These are phyloP conservation scores for Narcine bancroftii DNA, from an alignment of 2,113 vertebrate genomes.

Conservation along the genomic window DNA sequence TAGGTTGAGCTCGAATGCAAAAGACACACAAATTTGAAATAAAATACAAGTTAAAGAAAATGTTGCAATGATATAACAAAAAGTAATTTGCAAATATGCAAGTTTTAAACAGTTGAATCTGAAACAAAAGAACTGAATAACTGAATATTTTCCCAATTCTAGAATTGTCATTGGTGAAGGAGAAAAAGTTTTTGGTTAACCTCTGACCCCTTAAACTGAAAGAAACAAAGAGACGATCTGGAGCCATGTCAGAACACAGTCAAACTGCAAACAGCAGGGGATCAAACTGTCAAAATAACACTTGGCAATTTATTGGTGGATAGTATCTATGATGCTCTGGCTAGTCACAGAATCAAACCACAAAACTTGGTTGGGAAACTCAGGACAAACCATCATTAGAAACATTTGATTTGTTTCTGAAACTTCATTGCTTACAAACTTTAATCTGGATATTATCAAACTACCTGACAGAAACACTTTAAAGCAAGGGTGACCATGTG, in stretches of 20 bases:
- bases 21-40: neutral
- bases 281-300: constrained; percentile 42
- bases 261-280: constrained; percentile 48
- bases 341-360: constrained; percentile 50
- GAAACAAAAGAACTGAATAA: constrained; percentile 52
- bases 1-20: neutral
- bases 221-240: constrained; percentile 48
- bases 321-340: constrained; percentile 43
- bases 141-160: neutral
- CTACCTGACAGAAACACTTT: neutral
- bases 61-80: neutral
- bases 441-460: neutral
- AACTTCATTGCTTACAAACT: constrained; percentile 32
- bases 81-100: neutral
- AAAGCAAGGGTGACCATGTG: neutral
- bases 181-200: constrained; percentile 48
- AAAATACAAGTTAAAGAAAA: neutral
- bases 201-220: constrained; percentile 43
- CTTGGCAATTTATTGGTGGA: constrained; percentile 42
- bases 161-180: constrained; percentile 20
- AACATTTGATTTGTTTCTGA: constrained; percentile 57
- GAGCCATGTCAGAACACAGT: constrained; percentile 41
- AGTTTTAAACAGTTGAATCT: constrained; percentile 38
- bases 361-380: constrained; percentile 54
- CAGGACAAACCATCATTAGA: constrained; percentile 46